phyloP scores from a whole-genome alignment of 2,797 vertebrate species.

The Rhinoraja longicauda region DNA sequence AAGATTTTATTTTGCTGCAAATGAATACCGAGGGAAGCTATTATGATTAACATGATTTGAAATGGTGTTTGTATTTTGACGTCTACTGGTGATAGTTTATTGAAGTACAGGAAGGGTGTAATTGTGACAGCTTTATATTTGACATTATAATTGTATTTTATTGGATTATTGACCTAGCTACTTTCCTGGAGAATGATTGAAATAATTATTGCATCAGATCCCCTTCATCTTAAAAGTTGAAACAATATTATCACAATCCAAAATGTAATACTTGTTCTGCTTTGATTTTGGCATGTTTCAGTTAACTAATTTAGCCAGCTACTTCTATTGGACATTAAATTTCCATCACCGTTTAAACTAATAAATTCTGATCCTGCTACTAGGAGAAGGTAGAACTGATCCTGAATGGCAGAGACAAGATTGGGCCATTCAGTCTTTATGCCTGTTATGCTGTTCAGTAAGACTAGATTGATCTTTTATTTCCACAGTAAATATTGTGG shows the following conservation, averaged over 20 bases:
- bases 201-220: constrained; percentile 6
- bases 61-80: neutral
- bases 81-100: neutral
- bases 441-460: too few relatives aligned
- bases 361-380: too few relatives aligned
- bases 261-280: neutral
- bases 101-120: neutral
- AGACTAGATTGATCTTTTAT: too few relatives aligned
- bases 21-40: neutral
- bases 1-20: neutral
- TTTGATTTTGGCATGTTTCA: neutral
- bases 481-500: neutral
- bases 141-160: neutral
- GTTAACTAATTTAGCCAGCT: neutral
- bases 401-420: neutral
- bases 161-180: neutral
- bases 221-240: neutral
- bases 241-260: neutral
- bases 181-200: neutral
- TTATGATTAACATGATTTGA: neutral
- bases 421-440: too few relatives aligned
- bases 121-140: neutral
- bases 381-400: too few relatives aligned
- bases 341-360: neutral
- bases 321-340: neutral